Base-by-base conservation (phyloP, 2,113 vertebrate genomes). In the Oxyura jamaicensis region DNA sequence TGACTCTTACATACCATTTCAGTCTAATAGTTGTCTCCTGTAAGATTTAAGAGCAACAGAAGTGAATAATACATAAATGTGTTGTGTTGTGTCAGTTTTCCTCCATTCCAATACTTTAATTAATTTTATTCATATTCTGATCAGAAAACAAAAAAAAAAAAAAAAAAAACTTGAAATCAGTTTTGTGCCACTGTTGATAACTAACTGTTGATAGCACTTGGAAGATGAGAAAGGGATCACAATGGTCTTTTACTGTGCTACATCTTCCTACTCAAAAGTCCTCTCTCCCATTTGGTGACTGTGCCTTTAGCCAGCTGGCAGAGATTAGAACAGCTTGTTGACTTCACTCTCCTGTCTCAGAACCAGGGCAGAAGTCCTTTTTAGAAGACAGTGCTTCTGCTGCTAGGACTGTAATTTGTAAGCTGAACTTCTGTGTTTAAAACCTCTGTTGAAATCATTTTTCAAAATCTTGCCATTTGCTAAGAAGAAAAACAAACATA, bases 1-100 rank as follows among this genome's bases (percentile, higher is more conserved):
- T 77, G 55, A 90, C 46, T 52, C 67, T 96, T 95, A 88, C 15
- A 4, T 75, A 95, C 93, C 36, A 25, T 41, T 78, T 92, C 48
- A 36, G 12, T 83, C 41, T 89, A 59, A 56, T 89, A 65, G 35
- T 48, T 82, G 15, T 35, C 39, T 90, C 25, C 46, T 74, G 6
- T 29, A 73, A 71, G 33, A 48, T 90, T 74, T 83, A 80, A 67
- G 33, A 90, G 28, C 29, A 72, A 85, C 78, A 13, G 52, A 86
- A 88, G 19, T 67, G 3, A 89, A 8, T 58, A 80, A 86, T 29
- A 46, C 5, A 75, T 39, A 94, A 77, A 78, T 55, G 5, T 10
- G 6, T 33, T 79, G 20, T 36, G 4, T 14, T 79, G 20, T 36
- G 4, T 14, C 39, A 22, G 3, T 42, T 90, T 88, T 67, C 29